Evolutionary conservation across 2,888 invertebrate species (phyloP), one percentile per base, ranked within the genome.

Genomic region (Cerceris ruficornis): DNA sequence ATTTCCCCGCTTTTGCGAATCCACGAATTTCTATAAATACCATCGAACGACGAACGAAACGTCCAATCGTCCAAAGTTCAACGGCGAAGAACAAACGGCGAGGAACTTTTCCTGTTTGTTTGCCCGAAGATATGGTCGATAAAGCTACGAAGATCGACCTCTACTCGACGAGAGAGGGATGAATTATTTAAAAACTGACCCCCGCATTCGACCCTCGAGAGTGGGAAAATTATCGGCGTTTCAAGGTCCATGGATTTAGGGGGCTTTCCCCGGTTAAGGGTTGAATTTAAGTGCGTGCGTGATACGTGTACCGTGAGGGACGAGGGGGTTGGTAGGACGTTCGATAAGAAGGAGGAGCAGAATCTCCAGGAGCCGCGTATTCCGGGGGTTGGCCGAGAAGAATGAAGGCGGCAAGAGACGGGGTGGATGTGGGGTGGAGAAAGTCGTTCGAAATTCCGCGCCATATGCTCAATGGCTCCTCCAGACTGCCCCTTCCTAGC

Each of bases 381-480:
- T 55, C 64, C 54, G 39, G 43, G 50, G 42, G 17, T 42, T 49
- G 49, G 41, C 54, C 14, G 57, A 54, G 64, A 59, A 55, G 69
- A 68, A 68, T 55, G 62, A 54, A 69, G 46, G 54, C 49, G 65
- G 46, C 6, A 50, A 43, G 43, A 14, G 57, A 28, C 11, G 50
- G 41, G 54, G 28, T 7, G 15, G 61, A 13, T 9, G 73, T 41
- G 13, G 58, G 46, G 41, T 55, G 82, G 86, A 88, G n/a, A 89
- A 87, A 86, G 82, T 88, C 86, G 85, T 87, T 87, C 85, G 86
- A 89, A 90, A 89, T 90, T 89, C 87, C 86, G 88, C 87, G 86
- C 88, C 91, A 90, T 89, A 90, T 90, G 90, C 89, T 87, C 85
- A 64, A 84, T 79, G 84, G 80, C 69, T 77, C 72, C 69, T 86